These are phyloP conservation scores for Caenorhabditis drosophilae DNA, from an alignment of 2,888 invertebrate genomes.

Conservation along the genomic window DNA sequence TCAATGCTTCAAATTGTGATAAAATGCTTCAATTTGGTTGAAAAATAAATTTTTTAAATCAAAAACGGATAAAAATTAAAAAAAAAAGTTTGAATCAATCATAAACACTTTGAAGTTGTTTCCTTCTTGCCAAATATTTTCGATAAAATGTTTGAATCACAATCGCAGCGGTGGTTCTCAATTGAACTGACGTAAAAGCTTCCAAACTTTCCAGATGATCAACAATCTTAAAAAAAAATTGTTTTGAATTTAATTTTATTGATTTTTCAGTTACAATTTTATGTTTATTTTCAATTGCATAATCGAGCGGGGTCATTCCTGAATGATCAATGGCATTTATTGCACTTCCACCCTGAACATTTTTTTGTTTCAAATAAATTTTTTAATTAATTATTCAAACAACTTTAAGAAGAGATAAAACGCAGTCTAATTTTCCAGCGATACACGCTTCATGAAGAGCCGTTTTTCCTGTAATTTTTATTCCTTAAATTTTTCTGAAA, in stretches of 20 bases:
- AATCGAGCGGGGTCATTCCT: slow-evolving; percentile 50
- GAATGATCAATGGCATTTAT: slow-evolving; percentile 46
- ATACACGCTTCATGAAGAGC: slow-evolving; percentile 50
- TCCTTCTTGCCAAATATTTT: neutral
- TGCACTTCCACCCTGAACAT: slow-evolving; percentile 45
- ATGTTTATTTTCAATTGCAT: slow-evolving; percentile 37
- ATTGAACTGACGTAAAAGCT: slow-evolving; percentile 24
- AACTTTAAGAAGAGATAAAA: slow-evolving; percentile 37
- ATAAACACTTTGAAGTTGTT: too few relatives aligned
- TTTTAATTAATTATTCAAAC: too few relatives aligned
- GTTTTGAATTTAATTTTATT: neutral
- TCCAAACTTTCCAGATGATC: slow-evolving; percentile 26
- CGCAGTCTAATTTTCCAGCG: slow-evolving; percentile 41
- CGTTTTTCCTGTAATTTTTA: slow-evolving; percentile 33
- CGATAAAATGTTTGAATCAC: slow-evolving; percentile 12
- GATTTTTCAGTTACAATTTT: slow-evolving; percentile 7
- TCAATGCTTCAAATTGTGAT: too few relatives aligned
- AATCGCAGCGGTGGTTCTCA: slow-evolving; percentile 14
- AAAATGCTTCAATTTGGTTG: too few relatives aligned
- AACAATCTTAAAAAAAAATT: slow-evolving; percentile 3
- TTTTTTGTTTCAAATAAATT: too few relatives aligned
- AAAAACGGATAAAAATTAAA: too few relatives aligned
- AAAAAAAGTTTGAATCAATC: too few relatives aligned
- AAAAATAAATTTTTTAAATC: too few relatives aligned
- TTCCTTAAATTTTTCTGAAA: too few relatives aligned